Conservation (phyloP, 2,113 vertebrate species). For the Vireo altiloquus region DNA sequence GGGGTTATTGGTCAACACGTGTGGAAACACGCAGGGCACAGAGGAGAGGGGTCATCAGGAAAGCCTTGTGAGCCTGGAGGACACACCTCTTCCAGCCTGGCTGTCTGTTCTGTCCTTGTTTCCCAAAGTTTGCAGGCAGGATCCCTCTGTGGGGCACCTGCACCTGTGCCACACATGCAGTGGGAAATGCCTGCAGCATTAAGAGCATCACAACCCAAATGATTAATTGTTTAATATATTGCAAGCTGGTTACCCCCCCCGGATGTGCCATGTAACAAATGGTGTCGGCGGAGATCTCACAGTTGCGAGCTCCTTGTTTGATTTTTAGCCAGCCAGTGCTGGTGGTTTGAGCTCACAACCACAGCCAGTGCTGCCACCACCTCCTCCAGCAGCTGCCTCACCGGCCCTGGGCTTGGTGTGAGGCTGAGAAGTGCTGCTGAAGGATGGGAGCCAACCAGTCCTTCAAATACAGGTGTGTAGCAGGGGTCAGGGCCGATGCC, state of each 20-base stretch:
- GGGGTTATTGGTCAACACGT: neutral
- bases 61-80: neutral
- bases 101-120: neutral
- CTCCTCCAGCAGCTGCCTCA: neutral
- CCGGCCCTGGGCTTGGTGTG: neutral
- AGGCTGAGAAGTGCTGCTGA: neutral
- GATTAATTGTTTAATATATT: conserved; percentile 50
- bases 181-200: neutral
- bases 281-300: neutral
- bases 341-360: neutral
- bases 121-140: neutral
- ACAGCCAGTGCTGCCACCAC: neutral
- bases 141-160: neutral
- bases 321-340: neutral
- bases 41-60: neutral
- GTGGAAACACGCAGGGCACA: fast-evolving
- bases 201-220: neutral
- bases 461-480: neutral
- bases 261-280: conserved; percentile 19
- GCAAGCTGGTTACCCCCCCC: conserved; percentile 27
- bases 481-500: neutral
- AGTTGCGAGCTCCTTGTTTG: conserved; percentile 1
- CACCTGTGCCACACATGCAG: neutral
- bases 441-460: neutral
- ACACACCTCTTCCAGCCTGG: neutral